phyloP scores from a whole-genome alignment of 2,888 invertebrate genomes.

The Drosophila monieri region DNA sequence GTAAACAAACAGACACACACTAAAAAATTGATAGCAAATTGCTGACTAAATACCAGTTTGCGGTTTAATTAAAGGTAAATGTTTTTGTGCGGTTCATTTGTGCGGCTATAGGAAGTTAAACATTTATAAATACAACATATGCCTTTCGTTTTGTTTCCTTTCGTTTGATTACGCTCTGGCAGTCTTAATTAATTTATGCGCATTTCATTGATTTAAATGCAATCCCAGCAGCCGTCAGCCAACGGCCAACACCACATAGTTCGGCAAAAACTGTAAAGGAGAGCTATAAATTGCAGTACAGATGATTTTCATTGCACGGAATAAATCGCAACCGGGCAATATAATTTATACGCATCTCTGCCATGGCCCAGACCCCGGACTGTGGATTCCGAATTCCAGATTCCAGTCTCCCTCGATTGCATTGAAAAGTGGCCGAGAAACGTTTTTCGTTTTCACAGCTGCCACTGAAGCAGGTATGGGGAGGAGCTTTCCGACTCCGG shows the following conservation, averaged over 20 bases:
- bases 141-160: constrained; percentile 24
- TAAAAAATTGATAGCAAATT: constrained; percentile 42
- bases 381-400: constrained; percentile 27
- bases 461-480: constrained; percentile 14
- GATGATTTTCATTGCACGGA: constrained; percentile 24
- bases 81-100: constrained; percentile 30
- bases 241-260: constrained; percentile 16
- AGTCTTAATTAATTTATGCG: constrained; percentile 74
- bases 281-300: constrained; percentile 31
- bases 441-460: constrained; percentile 43
- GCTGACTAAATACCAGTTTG: constrained; percentile 59
- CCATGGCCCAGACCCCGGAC: constrained; percentile 26
- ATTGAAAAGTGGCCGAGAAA: constrained; percentile 35
- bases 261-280: constrained; percentile 7
- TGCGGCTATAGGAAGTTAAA: constrained; percentile 40
- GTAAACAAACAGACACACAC: constrained; percentile 24
- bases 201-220: constrained; percentile 64
- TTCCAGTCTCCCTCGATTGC: constrained; percentile 26
- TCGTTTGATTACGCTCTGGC: constrained; percentile 18
- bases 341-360: constrained; percentile 44
- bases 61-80: constrained; percentile 58
- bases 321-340: constrained; percentile 20
- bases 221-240: constrained; percentile 18
- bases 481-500: too few species aligned
- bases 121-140: constrained; percentile 40